phyloP scores from a whole-genome alignment of 2,113 vertebrate genomes.

The Poecilia latipinna region DNA sequence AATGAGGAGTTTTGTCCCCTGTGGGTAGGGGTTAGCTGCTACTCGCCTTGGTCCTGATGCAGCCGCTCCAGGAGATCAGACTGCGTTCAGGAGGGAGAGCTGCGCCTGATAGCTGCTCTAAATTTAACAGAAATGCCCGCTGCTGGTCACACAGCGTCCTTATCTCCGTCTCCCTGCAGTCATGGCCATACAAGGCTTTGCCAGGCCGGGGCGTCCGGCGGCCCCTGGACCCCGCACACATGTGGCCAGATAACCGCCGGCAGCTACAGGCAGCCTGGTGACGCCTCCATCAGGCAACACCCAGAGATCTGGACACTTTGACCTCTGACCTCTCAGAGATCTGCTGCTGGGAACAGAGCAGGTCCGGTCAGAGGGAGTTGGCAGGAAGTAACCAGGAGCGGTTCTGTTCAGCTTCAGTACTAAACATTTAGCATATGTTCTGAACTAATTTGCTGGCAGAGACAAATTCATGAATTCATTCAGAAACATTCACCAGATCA shows the following conservation, averaged over 20 bases:
- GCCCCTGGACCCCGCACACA: slow-evolving; percentile 81
- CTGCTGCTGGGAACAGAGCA: too few relatives aligned
- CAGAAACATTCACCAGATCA: too few relatives aligned
- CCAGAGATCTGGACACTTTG: too few relatives aligned
- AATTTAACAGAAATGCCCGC: slow-evolving; percentile 88
- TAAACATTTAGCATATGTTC: too few relatives aligned
- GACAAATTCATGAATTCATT: too few relatives aligned
- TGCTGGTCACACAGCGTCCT: slow-evolving; percentile 89
- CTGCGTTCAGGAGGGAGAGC: slow-evolving; percentile 72
- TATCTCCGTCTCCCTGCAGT: slow-evolving; percentile 87
- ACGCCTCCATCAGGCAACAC: neutral
- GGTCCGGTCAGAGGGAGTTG: too few relatives aligned
- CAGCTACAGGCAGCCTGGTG: slow-evolving; percentile 6
- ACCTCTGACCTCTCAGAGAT: too few relatives aligned
- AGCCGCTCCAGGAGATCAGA: slow-evolving; percentile 61
- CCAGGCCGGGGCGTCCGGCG: slow-evolving; percentile 79
- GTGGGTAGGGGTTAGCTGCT: neutral
- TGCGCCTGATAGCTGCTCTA: slow-evolving; percentile 79
- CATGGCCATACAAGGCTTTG: slow-evolving; percentile 97
- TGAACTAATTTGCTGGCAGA: too few relatives aligned
- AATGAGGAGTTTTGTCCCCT: too few relatives aligned
- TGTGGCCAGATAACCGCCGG: slow-evolving; percentile 77
- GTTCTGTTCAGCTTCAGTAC: too few relatives aligned
- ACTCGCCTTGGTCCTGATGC: slow-evolving; percentile 82
- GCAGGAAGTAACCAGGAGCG: too few relatives aligned